These are phyloP conservation scores for Leptosomus discolor DNA, from an alignment of 2,113 vertebrate genomes.

Conservation along the genomic window DNA sequence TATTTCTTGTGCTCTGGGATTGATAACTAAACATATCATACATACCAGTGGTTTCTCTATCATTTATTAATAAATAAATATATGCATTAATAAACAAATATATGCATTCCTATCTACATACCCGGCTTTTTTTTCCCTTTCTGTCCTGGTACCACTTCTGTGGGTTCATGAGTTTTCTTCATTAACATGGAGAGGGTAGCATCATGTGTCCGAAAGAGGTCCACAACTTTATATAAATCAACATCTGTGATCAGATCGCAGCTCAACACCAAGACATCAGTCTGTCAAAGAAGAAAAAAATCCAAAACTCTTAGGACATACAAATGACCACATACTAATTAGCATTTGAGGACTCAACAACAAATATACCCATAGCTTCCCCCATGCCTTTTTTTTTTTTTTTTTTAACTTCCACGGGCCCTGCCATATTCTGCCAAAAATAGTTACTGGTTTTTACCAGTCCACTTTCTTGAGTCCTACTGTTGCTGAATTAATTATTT, in stretches of 20 bases:
- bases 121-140: constrained; percentile 94
- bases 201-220: constrained; percentile 92
- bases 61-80: background rate
- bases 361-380: background rate
- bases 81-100: background rate
- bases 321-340: background rate
- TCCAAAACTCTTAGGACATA: background rate
- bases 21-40: background rate
- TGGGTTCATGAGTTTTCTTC: constrained; percentile 88
- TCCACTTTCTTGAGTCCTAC: background rate
- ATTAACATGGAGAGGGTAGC: constrained; percentile 94
- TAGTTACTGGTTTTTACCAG: background rate
- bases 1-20: background rate
- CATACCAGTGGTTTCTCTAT: background rate
- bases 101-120: constrained; percentile 52
- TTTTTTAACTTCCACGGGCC: background rate
- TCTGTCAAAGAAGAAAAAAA: constrained; percentile 73
- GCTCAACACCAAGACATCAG: constrained; percentile 91
- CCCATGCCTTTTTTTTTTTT: background rate
- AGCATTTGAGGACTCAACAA: background rate
- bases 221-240: constrained; percentile 93
- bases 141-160: constrained; percentile 89
- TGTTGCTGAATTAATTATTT: background rate
- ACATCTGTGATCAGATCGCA: constrained; percentile 96
- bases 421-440: background rate